Conservation (phyloP, 2,888 invertebrate genomes). For the Sinodicranocentrus sp. region DNA sequence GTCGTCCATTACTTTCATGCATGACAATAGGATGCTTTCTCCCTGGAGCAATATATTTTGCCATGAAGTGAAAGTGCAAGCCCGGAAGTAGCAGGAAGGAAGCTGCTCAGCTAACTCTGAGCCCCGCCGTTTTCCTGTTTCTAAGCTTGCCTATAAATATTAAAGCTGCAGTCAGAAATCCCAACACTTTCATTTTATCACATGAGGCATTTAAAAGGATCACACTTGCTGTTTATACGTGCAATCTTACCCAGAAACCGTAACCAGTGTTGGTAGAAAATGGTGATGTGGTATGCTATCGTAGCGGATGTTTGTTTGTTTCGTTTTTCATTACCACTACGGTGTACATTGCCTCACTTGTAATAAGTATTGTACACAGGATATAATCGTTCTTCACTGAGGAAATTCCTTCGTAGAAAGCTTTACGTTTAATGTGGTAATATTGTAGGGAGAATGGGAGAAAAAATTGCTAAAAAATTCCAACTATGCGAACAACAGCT, state of each 20-base stretch:
- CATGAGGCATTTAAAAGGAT: conserved; percentile 32
- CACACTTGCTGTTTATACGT: neutral
- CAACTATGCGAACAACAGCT: conserved; percentile 36
- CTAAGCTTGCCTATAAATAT: conserved; percentile 58
- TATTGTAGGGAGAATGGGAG: neutral
- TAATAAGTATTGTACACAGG: too few species aligned
- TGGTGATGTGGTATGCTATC: neutral
- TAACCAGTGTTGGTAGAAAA: conserved; percentile 14
- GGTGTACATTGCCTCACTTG: too few species aligned
- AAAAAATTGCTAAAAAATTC: conserved; percentile 26
- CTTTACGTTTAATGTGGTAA: neutral
- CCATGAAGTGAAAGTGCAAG: conserved; percentile 41
- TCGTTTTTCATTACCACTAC: conserved; percentile 10
- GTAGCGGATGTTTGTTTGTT: conserved; percentile 1
- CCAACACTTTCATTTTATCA: conserved; percentile 58
- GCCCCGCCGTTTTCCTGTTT: neutral
- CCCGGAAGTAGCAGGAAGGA: conserved; percentile 62
- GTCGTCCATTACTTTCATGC: conserved; percentile 51
- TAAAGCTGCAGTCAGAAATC: conserved; percentile 57
- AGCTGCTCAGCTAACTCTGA: conserved; percentile 25
- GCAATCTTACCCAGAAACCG: neutral
- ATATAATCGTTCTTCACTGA: too few species aligned
- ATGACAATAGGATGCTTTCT: conserved; percentile 66
- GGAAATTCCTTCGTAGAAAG: neutral
- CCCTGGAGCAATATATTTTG: conserved; percentile 55